These are phyloP conservation scores for Tenualosa ilisha DNA, from an alignment of 2,797 vertebrate species.

Conservation along the genomic window DNA sequence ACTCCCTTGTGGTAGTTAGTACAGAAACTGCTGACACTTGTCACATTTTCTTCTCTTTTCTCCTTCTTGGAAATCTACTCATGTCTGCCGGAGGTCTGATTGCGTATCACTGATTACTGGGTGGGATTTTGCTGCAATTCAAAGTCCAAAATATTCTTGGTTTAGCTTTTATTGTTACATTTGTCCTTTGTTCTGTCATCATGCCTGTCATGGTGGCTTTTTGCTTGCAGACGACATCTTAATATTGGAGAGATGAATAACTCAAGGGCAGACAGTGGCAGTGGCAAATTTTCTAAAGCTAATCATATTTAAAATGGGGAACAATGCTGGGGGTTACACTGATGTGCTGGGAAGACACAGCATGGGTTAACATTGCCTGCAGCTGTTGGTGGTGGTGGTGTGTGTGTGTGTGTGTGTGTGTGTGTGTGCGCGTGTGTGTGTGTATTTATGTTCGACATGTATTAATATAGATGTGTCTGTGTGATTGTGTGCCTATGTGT, in stretches of 20 bases:
- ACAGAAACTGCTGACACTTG: constrained; percentile 16
- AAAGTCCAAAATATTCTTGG: constrained; percentile 7
- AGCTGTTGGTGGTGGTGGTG: neutral
- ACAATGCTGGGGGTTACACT: neutral
- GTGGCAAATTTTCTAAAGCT: neutral
- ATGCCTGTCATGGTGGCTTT: neutral
- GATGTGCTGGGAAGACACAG: neutral
- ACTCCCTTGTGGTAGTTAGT: no score
- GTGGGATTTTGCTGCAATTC: neutral
- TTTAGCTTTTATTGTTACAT: neutral
- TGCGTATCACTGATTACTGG: constrained; percentile 8
- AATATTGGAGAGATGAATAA: neutral
- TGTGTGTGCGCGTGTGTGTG: neutral
- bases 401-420: neutral
- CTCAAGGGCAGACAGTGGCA: neutral
- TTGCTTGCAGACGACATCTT: neutral
- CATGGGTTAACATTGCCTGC: neutral
- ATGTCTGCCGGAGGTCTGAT: constrained; percentile 7
- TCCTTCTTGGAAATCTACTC: neutral
- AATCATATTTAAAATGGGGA: neutral
- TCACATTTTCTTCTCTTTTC: neutral
- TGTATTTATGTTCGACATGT: constrained; percentile 56
- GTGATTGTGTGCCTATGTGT: constrained; percentile 15
- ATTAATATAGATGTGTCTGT: constrained; percentile 54
- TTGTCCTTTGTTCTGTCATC: neutral